phyloP scores from a whole-genome alignment of 2,888 invertebrate genomes.

The Epirrhoe tristata region DNA sequence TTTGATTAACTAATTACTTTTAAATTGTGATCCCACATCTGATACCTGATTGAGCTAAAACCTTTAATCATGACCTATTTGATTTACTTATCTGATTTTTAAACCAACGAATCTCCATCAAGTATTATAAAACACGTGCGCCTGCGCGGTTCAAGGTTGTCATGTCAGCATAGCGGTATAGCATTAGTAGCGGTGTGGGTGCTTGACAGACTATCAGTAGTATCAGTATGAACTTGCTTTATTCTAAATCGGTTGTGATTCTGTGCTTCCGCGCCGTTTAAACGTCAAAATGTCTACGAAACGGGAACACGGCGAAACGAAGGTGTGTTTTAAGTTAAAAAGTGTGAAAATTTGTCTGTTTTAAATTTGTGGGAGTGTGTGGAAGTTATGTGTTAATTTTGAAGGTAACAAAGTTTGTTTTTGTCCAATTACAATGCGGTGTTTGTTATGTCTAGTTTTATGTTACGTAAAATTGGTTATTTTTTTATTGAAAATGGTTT shows the following conservation, averaged over 20 bases:
- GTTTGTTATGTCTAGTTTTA: neutral
- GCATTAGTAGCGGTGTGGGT: neutral
- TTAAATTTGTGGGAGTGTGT: neutral
- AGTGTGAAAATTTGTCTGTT: neutral
- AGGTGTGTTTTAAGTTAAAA: constrained; percentile 46
- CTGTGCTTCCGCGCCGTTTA: constrained; percentile 11
- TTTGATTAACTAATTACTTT: no score
- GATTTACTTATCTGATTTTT: neutral
- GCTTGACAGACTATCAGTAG: constrained; percentile 26
- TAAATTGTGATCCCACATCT: neutral
- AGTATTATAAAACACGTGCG: constrained; percentile 14
- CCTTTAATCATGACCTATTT: neutral
- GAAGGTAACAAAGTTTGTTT: neutral
- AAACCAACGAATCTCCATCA: neutral
- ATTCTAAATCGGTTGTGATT: constrained; percentile 34
- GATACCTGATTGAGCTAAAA: constrained; percentile 11
- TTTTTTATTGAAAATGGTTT: neutral
- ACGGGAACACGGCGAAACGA: constrained; percentile 53
- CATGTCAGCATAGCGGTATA: constrained; percentile 15
- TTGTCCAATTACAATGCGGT: neutral
- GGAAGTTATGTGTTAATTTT: neutral
- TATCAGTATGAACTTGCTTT: constrained; percentile 33
- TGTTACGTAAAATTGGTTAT: neutral
- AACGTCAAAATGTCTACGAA: constrained; percentile 45
- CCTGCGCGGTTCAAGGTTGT: constrained; percentile 30